A percentile compares a stretch with the other conserved stretches of the same genome.
phyloP scores from a whole-genome alignment of 2,797 vertebrate species.

The Ctenochaetus hawaiiensis region DNA sequence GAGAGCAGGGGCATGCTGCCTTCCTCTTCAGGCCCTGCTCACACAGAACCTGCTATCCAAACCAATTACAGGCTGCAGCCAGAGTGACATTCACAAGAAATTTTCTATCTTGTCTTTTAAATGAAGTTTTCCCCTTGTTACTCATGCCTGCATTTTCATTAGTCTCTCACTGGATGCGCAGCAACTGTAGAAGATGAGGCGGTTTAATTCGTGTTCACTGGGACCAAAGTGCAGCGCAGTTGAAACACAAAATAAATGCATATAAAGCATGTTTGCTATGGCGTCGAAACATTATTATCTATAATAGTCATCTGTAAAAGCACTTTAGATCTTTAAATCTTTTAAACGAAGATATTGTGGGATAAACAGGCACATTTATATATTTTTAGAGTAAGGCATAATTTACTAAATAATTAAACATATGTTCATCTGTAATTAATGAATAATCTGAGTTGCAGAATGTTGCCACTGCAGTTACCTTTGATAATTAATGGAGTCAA shows the following conservation, averaged over 20 bases:
- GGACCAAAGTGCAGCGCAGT: slow-evolving; percentile 68
- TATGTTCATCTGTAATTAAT: slow-evolving; percentile 57
- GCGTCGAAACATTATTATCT: slow-evolving; percentile 12
- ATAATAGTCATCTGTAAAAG: background rate
- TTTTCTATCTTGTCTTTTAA: slow-evolving; percentile 82
- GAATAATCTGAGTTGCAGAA: slow-evolving; percentile 56
- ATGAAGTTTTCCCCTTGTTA: slow-evolving; percentile 82
- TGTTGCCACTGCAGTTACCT: slow-evolving; percentile 75
- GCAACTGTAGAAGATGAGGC: slow-evolving; percentile 68
- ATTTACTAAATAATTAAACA: slow-evolving; percentile 48
- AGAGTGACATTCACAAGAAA: slow-evolving; percentile 73
- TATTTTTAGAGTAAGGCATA: background rate
- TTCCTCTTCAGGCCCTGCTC: slow-evolving; percentile 50
- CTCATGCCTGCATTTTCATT: slow-evolving; percentile 80
- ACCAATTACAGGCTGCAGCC: slow-evolving; percentile 76
- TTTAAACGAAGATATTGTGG: background rate
- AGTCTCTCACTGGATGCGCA: slow-evolving; percentile 66
- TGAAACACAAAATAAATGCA: slow-evolving; percentile 49
- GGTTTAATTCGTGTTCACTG: slow-evolving; percentile 73
- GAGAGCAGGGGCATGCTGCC: slow-evolving; percentile 40
- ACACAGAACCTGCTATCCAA: slow-evolving; percentile 69
- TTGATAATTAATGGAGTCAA: slow-evolving; percentile 80
- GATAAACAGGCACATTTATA: slow-evolving; percentile 5
- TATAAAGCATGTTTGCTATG: slow-evolving; percentile 5
- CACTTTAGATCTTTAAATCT: slow-evolving; percentile 12